Percentiles rank a stretch among this genome's conserved stretches.
These are phyloP conservation scores for Nephrotoma appendiculata DNA, from an alignment of 2,888 invertebrate species.

Conservation along the genomic window DNA sequence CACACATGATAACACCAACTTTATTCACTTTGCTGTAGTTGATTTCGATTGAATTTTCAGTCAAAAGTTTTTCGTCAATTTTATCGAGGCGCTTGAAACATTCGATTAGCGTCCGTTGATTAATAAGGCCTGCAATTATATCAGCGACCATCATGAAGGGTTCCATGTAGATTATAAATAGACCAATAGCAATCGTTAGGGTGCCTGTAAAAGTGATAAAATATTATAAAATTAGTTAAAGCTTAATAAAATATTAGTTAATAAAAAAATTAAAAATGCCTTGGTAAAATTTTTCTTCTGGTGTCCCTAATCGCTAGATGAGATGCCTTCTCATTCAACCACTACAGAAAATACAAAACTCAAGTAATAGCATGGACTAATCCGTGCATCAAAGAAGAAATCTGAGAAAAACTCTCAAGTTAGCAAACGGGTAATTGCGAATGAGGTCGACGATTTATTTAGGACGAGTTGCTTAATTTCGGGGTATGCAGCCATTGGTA, in stretches of 20 bases:
- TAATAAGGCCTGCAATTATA: slow-evolving; percentile 24
- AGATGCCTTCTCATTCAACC: too few relatives aligned
- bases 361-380: too few relatives aligned
- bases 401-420: too few relatives aligned
- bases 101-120: slow-evolving; percentile 23
- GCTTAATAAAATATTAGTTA: not conserved
- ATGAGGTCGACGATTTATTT: too few relatives aligned
- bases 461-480: too few relatives aligned
- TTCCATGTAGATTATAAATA: slow-evolving; percentile 30
- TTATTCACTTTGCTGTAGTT: slow-evolving; percentile 7
- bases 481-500: too few relatives aligned
- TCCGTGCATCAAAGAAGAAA: too few relatives aligned
- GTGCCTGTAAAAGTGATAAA: slow-evolving; percentile 19
- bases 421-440: too few relatives aligned
- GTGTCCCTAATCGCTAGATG: too few relatives aligned
- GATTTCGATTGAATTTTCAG: slow-evolving; percentile 18
- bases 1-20: slow-evolving; percentile 17
- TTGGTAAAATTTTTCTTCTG: not conserved
- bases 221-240: too few relatives aligned
- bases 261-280: not conserved
- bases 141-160: slow-evolving; percentile 30
- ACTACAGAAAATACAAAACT: too few relatives aligned
- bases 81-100: slow-evolving; percentile 25
- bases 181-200: slow-evolving; percentile 29
- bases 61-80: slow-evolving; percentile 25